Evolutionary conservation across 2,113 vertebrate genomes (phyloP), one percentile per base, ranked within the genome.

Genomic region (Actenoides lindsayi): DNA sequence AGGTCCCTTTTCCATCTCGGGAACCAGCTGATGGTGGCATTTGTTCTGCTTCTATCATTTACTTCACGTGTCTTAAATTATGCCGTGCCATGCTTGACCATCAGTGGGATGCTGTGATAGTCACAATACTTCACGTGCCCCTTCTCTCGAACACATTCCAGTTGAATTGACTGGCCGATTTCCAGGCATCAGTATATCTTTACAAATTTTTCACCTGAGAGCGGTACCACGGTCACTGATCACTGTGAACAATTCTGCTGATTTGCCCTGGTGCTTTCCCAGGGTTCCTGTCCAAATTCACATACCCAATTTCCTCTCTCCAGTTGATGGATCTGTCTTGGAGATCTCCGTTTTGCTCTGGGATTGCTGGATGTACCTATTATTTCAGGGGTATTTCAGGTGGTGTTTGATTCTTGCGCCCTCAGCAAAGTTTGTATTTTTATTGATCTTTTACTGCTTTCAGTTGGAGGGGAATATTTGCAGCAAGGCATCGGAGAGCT

Each of bases 1-100:
- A 65, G 70, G 87, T 95, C 93, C 86, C 70, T 87, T 95, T 96
- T 91, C 79, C 87, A 82, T 94, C 91, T 93, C 78, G 39, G 74
- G 67, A 94, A 76, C 42, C 78, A 94, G 94, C 94, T 95, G 95
- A 96, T 84, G 89, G 89, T 93, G 80, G 73, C 83, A 82, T 96
- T 95, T 92, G 25, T 95, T 95, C 83, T 89, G 64, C 87, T 92
- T 46, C 91, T 78, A 20, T 82, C 89, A 79, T 89, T 94, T 91
- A 35, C 65, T 82, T 87, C 83, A 75, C 13, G 0, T 28, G 46
- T 24, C 89, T 70, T 95, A 83, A 94, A 54, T 94, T 90, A 91
- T 37, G 62, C 41, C 1, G 1, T 81, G 85, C 71, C 70, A 73
- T 1, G 11, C 83, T 81, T 96, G 95, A 87, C 93, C 95, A 50